Percentiles rank a stretch among this genome's conserved stretches.
phyloP scores from a whole-genome alignment of 2,797 vertebrate species.

The Chaetophractus vellerosus region DNA sequence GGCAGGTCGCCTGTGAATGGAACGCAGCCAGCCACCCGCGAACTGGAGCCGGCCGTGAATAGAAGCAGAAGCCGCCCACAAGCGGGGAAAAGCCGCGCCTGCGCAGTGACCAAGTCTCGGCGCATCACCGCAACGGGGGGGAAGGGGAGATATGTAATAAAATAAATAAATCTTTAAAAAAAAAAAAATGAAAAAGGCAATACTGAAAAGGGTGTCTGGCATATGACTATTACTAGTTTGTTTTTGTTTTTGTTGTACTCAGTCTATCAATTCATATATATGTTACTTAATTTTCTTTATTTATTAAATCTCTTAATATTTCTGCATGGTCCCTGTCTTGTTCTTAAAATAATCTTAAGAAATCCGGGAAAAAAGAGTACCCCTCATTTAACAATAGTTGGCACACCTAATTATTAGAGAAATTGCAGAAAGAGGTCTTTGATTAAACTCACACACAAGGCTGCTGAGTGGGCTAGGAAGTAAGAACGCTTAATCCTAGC shows the following conservation, averaged over 20 bases:
- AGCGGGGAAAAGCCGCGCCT: too few relatives aligned
- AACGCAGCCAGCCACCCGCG: too few relatives aligned
- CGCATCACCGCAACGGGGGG: too few relatives aligned
- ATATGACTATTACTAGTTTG: not conserved
- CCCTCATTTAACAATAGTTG: not conserved
- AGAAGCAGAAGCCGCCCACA: too few relatives aligned
- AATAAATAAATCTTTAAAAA: too few relatives aligned
- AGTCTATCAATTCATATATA: not conserved
- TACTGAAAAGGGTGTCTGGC: not conserved
- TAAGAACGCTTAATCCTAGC: not conserved
- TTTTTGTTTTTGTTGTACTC: not conserved
- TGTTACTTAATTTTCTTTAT: not conserved
- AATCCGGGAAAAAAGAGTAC: not conserved
- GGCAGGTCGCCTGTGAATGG: too few relatives aligned
- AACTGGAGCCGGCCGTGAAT: too few relatives aligned
- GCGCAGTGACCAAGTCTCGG: too few relatives aligned
- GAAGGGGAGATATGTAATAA: too few relatives aligned
- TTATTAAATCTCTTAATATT: conserved; percentile 17
- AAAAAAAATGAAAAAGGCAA: too few relatives aligned
- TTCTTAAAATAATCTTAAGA: not conserved
- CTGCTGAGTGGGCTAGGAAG: not conserved
- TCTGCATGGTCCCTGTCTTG: not conserved
- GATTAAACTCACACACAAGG: not conserved
- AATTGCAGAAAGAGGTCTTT: not conserved
- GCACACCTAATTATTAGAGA: not conserved